Conservation (phyloP, 2,888 invertebrate genomes). For the Alentia gelatinosa region DNA sequence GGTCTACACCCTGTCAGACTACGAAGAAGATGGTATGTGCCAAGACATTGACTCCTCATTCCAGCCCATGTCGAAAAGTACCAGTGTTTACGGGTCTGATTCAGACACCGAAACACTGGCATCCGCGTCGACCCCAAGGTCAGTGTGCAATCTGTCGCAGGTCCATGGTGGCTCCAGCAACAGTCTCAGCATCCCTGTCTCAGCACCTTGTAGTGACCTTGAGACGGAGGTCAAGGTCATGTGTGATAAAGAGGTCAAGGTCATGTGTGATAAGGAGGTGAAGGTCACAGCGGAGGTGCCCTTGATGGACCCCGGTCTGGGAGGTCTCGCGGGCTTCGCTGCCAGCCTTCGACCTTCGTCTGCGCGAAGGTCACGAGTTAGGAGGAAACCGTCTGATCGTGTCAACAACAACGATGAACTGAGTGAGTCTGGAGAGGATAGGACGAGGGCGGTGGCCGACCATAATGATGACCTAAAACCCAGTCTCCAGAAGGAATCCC, state of each 20-base stretch:
- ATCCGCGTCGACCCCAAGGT: neutral
- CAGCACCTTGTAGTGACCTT: neutral
- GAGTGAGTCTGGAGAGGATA: neutral
- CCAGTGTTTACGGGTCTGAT: neutral
- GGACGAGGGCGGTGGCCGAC: neutral
- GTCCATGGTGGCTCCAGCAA: neutral
- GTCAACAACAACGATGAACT: neutral
- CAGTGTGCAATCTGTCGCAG: neutral
- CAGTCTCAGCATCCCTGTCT: neutral
- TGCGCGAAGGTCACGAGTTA: neutral
- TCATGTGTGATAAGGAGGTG: neutral
- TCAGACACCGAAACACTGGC: neutral
- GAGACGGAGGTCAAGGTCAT: neutral
- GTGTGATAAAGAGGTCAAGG: no score
- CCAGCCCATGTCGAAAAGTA: neutral
- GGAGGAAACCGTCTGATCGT: neutral
- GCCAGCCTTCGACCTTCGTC: neutral
- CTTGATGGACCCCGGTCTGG: neutral
- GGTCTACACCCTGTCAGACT: slow-evolving; percentile 85
- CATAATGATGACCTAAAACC: neutral
- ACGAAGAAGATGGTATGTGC: slow-evolving; percentile 85
- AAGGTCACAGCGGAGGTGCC: neutral
- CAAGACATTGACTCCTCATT: neutral
- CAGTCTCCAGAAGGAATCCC: no score
- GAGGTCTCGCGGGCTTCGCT: neutral